Conservation (phyloP, 2,888 invertebrate genomes). For the Chymomyza amoena region DNA sequence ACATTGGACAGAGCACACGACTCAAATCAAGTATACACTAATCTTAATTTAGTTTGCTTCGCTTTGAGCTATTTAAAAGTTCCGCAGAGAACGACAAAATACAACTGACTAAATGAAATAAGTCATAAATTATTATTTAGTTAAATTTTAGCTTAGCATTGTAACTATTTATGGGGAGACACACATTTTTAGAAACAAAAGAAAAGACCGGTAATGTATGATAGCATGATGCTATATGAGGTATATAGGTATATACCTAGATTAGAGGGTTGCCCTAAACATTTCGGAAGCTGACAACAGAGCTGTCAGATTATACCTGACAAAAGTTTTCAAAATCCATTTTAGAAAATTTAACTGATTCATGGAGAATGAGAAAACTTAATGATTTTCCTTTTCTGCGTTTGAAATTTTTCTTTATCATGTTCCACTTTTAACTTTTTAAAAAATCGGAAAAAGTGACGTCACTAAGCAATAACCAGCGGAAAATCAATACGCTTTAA, state of each 20-base stretch:
- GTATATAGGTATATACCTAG: neutral
- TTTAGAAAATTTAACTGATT: too few relatives aligned
- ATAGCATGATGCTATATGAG: neutral
- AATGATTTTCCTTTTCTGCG: too few relatives aligned
- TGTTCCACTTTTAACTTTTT: too few relatives aligned
- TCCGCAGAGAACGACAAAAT: neutral
- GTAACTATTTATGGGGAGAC: slow-evolving; percentile 12
- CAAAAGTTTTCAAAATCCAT: too few relatives aligned
- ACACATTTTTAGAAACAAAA: slow-evolving; percentile 35
- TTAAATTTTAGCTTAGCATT: slow-evolving; percentile 49
- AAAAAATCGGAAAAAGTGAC: too few relatives aligned
- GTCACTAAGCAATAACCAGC: too few relatives aligned
- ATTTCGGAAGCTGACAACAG: too few relatives aligned
- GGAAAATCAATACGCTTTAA: too few relatives aligned
- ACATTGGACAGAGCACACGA: slow-evolving; percentile 18
- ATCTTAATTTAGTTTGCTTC: slow-evolving; percentile 57
- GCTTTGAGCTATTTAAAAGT: neutral
- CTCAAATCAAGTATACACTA: slow-evolving; percentile 57
- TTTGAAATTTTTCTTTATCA: too few relatives aligned
- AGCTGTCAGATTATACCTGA: too few relatives aligned
- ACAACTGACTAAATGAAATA: slow-evolving; percentile 33
- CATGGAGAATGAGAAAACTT: too few relatives aligned
- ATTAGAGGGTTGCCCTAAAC: too few relatives aligned
- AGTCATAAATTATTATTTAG: slow-evolving; percentile 67
- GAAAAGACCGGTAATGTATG: slow-evolving; percentile 21